Evolutionary conservation across 2,888 invertebrate genomes (phyloP).

Genomic region (Netelia melanura): DNA sequence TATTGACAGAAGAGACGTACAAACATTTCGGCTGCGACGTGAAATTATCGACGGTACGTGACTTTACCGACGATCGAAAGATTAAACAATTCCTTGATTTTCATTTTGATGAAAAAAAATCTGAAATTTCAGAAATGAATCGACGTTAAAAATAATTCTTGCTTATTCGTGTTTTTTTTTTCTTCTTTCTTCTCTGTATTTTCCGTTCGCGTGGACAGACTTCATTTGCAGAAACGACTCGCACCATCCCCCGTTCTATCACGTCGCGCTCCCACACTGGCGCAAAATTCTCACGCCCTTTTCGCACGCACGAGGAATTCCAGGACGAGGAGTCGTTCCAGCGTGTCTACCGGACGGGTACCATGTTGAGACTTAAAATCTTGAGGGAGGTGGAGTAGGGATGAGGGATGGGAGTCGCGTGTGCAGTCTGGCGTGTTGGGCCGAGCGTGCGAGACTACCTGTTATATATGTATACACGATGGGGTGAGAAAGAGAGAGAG

Average conservation of each 20-base stretch:
- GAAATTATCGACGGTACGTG: too few relatives aligned
- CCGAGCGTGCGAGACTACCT: constrained; percentile 32
- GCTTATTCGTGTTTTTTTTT: background rate
- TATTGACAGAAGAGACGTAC: too few relatives aligned
- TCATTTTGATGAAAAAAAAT: too few relatives aligned
- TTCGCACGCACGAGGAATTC: constrained; percentile 50
- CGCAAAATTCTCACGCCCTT: constrained; percentile 59
- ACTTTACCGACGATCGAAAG: too few relatives aligned
- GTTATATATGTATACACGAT: constrained; percentile 5
- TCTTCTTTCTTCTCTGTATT: background rate
- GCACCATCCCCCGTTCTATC: constrained; percentile 1
- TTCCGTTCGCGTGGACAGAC: constrained; percentile 24
- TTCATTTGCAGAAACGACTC: constrained; percentile 27
- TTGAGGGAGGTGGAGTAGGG: constrained; percentile 5
- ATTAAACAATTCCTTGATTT: too few relatives aligned
- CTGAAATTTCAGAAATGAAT: background rate
- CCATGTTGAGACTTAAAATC: constrained; percentile 30
- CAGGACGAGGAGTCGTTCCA: constrained; percentile 3
- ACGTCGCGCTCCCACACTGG: constrained; percentile 28
- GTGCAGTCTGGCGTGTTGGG: constrained; percentile 69
- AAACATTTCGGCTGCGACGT: too few relatives aligned
- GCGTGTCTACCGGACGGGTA: constrained; percentile 62
- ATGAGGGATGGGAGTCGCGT: constrained; percentile 67
- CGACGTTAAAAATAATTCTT: background rate
- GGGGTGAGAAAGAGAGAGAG: constrained; percentile 14